Base-by-base conservation (phyloP, 1,140 invertebrate species). In the Pseudomyrmex cubaensis region DNA sequence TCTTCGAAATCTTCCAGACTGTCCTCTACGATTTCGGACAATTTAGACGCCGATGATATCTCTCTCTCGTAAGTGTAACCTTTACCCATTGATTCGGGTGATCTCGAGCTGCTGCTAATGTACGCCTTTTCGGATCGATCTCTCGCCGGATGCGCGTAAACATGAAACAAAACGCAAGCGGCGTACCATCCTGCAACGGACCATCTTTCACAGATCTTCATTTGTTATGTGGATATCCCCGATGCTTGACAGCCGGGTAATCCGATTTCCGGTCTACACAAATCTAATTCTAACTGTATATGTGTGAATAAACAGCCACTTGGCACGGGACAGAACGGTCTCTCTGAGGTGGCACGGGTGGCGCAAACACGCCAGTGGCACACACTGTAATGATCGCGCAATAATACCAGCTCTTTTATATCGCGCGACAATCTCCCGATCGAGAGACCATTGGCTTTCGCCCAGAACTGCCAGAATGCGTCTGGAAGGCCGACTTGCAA, bases 391-490 rank as follows among this genome's bases (percentile, higher is more conserved):
- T 87, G 82, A 48, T 46, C 17, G 57, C 50, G 57, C 76, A 67
- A 80, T 80, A 84, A 72, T 75, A 54, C 63, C 56, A 63, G 76
- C 83, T 90, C 92, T 93, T 93, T 93, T 93, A 93, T 93, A 93
- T 75, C 56, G 89, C 77, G 66, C 70, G 78, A 56, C 69, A 70
- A 83, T 87, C 67, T n/a, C 44, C 77, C 63, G 69, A 50, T 75
- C 54, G 72, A 75, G 66, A 62, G 77, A 75, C 84, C 83, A 88
- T 89, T 87, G 80, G 80, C 80, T 73, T 63, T 85, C 77, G 86
- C 62, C 20, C 61, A 56, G 63, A 50, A 85, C 77, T 70, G 61
- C 59, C 44, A 35, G 61, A 87, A 64, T 89, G 73, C 83, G 82
- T 75, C 77, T 86, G 83, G 69, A 88, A 85, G 87, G 84, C 83